Base-by-base conservation (phyloP, 2,888 invertebrate genomes). In the Phalangium opilio region DNA sequence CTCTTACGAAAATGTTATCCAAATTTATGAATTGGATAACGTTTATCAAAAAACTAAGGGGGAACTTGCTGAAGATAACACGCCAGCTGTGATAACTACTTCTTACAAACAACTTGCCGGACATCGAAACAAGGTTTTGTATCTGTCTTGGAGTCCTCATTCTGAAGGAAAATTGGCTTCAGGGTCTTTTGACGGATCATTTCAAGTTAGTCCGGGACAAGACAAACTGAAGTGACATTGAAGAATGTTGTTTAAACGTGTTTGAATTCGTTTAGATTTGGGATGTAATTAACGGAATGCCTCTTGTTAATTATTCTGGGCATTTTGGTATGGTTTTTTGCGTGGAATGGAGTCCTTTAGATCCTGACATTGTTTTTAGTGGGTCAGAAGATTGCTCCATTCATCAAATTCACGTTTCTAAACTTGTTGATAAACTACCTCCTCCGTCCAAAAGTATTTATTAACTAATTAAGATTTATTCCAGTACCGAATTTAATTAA, bases 61-160 rank as follows among this genome's bases (percentile, higher is more conserved):
- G 27, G 27, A 8, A 27, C 27, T 27, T n/a, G n/a, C 27, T 27
- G 8, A 27, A 7, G 27, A n/a, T n/a, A n/a, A 27, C 27, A 27
- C 4, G 8, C 27, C 8, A 7, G 8, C 27, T 27, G 8, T 27
- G 27, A 27, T 27, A 27, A 27, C 27, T 27, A 27, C 27, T 7
- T 27, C 27, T 27, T 27, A 7, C 27, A 27, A 27, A 27, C 53
- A 51, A 43, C 52, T 67, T 18, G 56, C 56, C 3, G 69, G 70
- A 0, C 82, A 83, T 61, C 64, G 59, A 20, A 62, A 64, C 1
- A 61, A 72, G 33, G 72, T 81, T 18, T 70, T 75, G 1, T 70
- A 73, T 43, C 56, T 79, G 5, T 67, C 71, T 1, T 83, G 83
- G 83, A 80, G 74, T 63, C 78, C 79, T 0, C 79, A 81, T 60